Conservation (phyloP, 2,888 invertebrate genomes). For the Sarcophaga caerulescens region DNA sequence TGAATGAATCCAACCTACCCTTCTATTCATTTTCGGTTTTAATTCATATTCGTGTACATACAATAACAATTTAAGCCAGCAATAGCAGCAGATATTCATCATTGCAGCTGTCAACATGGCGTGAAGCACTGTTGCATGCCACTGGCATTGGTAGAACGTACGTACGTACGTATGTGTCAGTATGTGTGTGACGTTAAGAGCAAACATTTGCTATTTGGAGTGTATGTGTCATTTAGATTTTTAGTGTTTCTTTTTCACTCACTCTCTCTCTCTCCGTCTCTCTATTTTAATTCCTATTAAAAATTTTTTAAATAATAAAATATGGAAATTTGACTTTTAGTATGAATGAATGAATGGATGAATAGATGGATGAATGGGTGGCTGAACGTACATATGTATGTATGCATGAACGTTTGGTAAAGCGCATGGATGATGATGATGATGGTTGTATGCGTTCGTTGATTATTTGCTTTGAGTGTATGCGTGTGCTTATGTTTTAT, state of each 20-base stretch:
- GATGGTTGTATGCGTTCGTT: neutral
- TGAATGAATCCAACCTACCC: neutral
- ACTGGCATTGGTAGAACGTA: neutral
- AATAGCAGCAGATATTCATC: slow-evolving; percentile 62
- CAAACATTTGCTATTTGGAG: neutral
- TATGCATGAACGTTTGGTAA: no score
- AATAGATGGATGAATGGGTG: slow-evolving; percentile 7
- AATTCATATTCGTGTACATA: neutral
- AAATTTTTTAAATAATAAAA: neutral
- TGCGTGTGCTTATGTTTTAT: neutral
- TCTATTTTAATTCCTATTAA: neutral
- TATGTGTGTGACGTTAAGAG: neutral
- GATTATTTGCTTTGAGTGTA: neutral
- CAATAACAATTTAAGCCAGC: neutral
- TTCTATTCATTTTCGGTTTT: neutral
- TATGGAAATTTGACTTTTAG: neutral
- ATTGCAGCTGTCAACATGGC: slow-evolving; percentile 58
- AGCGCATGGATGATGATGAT: no score
- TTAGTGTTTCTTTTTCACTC: neutral
- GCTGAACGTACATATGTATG: neutral
- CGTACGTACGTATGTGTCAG: neutral
- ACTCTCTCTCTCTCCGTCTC: neutral
- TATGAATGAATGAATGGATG: slow-evolving; percentile 15
- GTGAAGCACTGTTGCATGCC: neutral
- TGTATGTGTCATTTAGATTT: neutral